Evolutionary conservation across 2,113 vertebrate species (phyloP).

Genomic region (Mola mola): DNA sequence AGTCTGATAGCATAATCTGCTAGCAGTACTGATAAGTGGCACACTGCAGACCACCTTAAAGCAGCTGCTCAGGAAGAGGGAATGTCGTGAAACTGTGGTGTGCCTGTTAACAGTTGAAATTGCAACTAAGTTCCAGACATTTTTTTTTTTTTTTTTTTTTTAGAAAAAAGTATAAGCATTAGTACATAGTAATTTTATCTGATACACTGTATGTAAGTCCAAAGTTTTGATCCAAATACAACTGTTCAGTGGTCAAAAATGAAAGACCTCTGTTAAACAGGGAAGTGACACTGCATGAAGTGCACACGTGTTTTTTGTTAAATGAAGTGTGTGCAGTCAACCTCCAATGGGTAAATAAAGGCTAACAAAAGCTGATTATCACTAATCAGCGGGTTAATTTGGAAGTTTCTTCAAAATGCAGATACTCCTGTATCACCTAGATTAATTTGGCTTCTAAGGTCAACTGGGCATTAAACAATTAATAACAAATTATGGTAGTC

Average conservation of each 20-base stretch:
- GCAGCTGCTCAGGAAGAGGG: too few species aligned
- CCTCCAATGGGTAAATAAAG: neutral
- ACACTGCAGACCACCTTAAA: too few species aligned
- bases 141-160: too few species aligned
- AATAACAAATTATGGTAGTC: constrained; percentile 3
- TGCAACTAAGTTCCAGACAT: too few species aligned
- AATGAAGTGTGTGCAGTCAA: neutral
- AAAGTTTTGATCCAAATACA: neutral
- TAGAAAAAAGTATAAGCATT: too few species aligned
- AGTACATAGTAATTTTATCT: too few species aligned
- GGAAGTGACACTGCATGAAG: neutral
- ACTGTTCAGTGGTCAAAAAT: neutral
- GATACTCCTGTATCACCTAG: neutral
- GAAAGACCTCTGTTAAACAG: neutral
- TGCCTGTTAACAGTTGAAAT: too few species aligned
- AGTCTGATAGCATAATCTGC: too few species aligned
- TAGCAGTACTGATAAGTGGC: too few species aligned
- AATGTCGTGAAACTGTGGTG: too few species aligned
- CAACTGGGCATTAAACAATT: constrained; percentile 3
- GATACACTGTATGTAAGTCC: too few species aligned
- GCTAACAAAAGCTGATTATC: constrained; percentile 7
- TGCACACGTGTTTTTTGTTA: neutral
- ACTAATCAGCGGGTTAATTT: too few species aligned
- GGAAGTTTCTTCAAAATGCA: neutral
- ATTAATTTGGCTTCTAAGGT: neutral